Evolutionary conservation across 2,113 vertebrate species (phyloP).

Genomic region (Eptesicus fuscus): DNA sequence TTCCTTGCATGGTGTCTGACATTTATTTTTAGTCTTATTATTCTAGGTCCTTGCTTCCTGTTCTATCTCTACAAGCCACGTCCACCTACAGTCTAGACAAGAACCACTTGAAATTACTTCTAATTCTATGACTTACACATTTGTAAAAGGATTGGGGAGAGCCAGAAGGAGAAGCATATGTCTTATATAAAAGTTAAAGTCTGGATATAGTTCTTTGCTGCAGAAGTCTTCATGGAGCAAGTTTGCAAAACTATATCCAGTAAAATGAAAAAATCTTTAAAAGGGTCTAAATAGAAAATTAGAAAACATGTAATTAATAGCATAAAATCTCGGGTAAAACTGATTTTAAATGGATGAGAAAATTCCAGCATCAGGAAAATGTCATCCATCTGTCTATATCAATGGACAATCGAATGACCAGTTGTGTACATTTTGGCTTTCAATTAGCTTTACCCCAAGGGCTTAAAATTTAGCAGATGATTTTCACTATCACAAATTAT

Average conservation of each 20-base stretch:
- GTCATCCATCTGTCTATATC: background rate
- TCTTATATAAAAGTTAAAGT: conserved; percentile 27
- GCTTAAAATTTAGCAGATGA: background rate
- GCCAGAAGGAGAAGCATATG: conserved; percentile 44
- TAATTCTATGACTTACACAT: conserved; percentile 32
- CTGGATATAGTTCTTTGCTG: conserved; percentile 4
- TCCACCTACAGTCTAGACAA: conserved; percentile 69
- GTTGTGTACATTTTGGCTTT: background rate
- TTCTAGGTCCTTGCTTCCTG: conserved; percentile 13
- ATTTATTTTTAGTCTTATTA: conserved; percentile 29
- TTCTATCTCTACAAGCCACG: conserved; percentile 28
- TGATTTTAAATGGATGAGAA: conserved; percentile 1
- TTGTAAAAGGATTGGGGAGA: background rate
- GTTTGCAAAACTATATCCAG: background rate
- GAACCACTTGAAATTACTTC: conserved; percentile 32
- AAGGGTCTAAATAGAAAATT: background rate
- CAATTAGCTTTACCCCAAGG: background rate
- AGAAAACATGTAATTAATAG: background rate
- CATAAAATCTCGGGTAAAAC: background rate
- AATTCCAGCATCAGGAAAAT: background rate
- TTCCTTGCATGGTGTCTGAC: background rate
- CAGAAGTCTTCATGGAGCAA: background rate
- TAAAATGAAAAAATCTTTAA: background rate
- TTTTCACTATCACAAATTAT: conserved; percentile 14
- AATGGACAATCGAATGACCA: background rate